Evolutionary conservation across 2,113 vertebrate species (phyloP).

Genomic region (Grantiella picta): DNA sequence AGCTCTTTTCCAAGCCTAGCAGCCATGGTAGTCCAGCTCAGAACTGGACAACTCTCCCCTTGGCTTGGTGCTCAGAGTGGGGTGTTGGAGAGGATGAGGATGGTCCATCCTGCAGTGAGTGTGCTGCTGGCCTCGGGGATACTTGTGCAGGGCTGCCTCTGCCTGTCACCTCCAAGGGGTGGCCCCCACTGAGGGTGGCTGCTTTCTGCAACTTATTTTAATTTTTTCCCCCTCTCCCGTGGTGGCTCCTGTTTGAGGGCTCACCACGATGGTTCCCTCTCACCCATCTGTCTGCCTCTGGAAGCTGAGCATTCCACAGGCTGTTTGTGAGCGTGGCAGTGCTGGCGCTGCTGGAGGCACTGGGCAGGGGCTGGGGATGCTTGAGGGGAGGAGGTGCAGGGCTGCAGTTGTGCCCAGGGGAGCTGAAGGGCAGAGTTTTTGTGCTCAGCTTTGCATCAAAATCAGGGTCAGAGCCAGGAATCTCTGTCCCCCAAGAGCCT

Average conservation of each 20-base stretch:
- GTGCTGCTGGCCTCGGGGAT: background rate
- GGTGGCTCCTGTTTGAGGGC: background rate
- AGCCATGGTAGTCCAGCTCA: background rate
- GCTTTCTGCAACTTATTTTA: background rate
- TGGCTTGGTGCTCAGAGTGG: accelerated
- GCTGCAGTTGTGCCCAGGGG: background rate
- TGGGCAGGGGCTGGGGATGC: background rate
- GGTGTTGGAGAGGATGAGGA: background rate
- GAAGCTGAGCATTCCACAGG: background rate
- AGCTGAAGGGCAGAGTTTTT: background rate
- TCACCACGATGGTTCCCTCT: background rate
- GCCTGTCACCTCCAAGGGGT: background rate
- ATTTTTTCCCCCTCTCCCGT: accelerated
- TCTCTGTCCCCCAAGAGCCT: background rate
- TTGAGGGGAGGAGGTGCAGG: background rate
- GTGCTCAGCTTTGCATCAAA: background rate
- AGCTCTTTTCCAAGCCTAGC: background rate
- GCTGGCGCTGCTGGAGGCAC: background rate
- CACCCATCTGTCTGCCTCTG: background rate
- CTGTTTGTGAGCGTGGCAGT: background rate
- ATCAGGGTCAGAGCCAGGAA: background rate
- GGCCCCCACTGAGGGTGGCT: background rate
- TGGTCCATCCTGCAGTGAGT: accelerated
- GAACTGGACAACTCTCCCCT: too few species aligned
- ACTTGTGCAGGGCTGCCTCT: background rate